A percentile compares a stretch with the other conserved stretches of the same genome.
phyloP scores from a whole-genome alignment of 2,113 vertebrate genomes.

The Callopanchax toddi region DNA sequence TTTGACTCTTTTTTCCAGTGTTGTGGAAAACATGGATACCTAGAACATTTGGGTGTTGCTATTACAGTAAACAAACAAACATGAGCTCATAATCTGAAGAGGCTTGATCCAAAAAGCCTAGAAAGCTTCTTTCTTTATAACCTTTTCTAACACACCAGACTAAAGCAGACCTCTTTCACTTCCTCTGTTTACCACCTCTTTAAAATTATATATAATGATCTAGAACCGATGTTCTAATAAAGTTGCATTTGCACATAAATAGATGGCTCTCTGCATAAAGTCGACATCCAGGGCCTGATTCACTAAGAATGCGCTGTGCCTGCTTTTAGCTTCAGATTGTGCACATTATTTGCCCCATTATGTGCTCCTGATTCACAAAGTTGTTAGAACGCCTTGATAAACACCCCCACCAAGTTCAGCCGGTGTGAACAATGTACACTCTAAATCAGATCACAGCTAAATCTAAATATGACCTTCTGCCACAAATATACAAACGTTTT shows the following conservation, averaged over 20 bases:
- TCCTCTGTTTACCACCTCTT: slow-evolving; percentile 26
- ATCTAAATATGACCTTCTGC: no score
- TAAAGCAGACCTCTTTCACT: slow-evolving; percentile 23
- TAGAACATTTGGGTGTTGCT: neutral
- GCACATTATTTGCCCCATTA: no score
- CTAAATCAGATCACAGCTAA: no score
- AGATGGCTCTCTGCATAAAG: no score
- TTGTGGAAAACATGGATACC: neutral
- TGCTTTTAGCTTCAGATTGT: neutral
- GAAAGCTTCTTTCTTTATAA: slow-evolving; percentile 5
- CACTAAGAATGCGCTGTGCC: neutral
- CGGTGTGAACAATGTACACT: no score
- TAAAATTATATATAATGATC: neutral
- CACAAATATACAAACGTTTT: no score
- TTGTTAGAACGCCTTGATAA: no score
- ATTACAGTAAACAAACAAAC: neutral
- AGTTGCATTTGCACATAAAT: no score
- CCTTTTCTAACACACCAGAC: slow-evolving; percentile 26
- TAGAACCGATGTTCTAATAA: no score
- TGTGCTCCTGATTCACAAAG: no score
- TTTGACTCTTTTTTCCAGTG: slow-evolving; percentile 6
- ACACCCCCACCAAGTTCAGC: no score
- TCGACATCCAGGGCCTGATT: neutral
- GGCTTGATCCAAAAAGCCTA: slow-evolving; percentile 28
- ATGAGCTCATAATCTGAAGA: neutral